Evolutionary conservation across 2,113 vertebrate genomes (phyloP), one percentile per base, ranked within the genome.

Genomic region (Octodon degus): DNA sequence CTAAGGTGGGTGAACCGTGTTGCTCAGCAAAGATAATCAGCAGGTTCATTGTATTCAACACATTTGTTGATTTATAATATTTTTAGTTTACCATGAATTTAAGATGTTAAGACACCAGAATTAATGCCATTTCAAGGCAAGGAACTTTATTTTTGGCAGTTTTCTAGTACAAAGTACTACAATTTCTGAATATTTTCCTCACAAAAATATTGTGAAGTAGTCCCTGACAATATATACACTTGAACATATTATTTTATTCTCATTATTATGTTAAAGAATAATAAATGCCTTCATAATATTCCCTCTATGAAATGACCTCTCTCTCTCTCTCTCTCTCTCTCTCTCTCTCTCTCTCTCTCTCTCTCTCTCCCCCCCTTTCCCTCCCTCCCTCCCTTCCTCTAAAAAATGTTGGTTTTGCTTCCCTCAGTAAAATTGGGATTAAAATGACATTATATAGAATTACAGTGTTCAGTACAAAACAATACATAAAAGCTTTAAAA

Each of bases 221-320:
- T 37, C 24, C 86, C 19, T 89, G 47, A 32, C 74, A 76, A 4
- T 37, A n/a, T n/a, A 3, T 62, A 30, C 3, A 58, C 80, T 87
- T 30, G 77, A 76, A 55, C 67, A 37, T 12, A 40, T 81, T 13
- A 53, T 88, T 86, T 92, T 79, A 87, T 72, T 87, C 27, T 94
- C 20, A n/a, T 58, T 40, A 77, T 86, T 81, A 32, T 81, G 4
- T 65, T 76, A 68, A 37, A 84, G 40, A 95, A 88, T 30, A 85
- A 90, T 70, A 85, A 95, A 87, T n/a, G 20, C 8, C 5, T 55
- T 76, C 0, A 22, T 5, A 63, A 62, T 47, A 17, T 40, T 88
- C 43, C 30, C 60, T 92, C 25, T 92, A 34, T 50, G 6, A 76
- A 67, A 74, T 92, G 47, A 1, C 47, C 37, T 90, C 16, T 62